Base-by-base conservation (phyloP, 1,140 invertebrate species). In the Eciton burchellii region DNA sequence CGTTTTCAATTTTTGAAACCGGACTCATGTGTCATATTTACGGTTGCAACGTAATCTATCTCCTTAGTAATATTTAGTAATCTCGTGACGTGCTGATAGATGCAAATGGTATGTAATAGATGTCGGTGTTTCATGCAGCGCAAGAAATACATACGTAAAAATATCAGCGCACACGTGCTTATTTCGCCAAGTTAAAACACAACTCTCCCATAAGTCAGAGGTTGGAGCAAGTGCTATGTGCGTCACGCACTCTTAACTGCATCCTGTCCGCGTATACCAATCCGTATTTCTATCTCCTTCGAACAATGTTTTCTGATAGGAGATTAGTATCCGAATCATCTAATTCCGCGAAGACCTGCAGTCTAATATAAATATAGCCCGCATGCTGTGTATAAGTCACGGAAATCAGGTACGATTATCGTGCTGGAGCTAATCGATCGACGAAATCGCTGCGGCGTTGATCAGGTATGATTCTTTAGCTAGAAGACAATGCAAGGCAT, bases 211-310 rank as follows among this genome's bases (percentile, higher is more conserved):
- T 79, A 79, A 79, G 74, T 79, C 63, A 79, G 63, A 79, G 63
- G 52, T 79, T 79, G 74, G 41, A 54, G 63, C 63, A 79, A 79
- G 60, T 65, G 73, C 60, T 76, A 76, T 14, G 49, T 79, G 74
- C 74, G 74, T 79, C 74, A 79, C 74, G 74, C 74, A 79, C 74
- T 79, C 74, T 79, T 79, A 79, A 79, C 74, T 79, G 74, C 74
- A 79, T 79, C 74, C 74, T 79, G 74, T 70, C 74, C 21, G 19
- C 21, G 8, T n/a, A 26, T 29, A 45, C 29, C 49, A 56, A 77
- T n/a, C n/a, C 52, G 24, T 79, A 70, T 43, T 68, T 68, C 63
- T 56, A 79, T 79, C 68, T 68, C 74, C 68, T 70, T 79, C 74
- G 43, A 79, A 79, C 74, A 79, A 79, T 79, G 74, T 79, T 63